Base-by-base conservation (phyloP, 2,797 vertebrate species). In the Gymnoscopelus microlampas region DNA sequence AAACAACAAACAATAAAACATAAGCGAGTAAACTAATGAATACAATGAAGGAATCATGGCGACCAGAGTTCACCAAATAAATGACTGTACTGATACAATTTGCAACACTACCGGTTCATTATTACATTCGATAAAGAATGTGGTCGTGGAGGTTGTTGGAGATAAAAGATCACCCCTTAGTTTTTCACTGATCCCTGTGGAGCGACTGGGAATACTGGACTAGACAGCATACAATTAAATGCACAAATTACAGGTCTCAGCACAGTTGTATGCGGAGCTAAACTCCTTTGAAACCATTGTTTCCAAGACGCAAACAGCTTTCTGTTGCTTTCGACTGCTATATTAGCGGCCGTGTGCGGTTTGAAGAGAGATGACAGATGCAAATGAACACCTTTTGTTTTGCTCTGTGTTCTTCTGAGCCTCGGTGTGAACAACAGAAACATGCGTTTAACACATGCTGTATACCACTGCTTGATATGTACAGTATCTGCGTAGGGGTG, bases 151-250 rank as follows among this genome's bases (percentile, higher is more conserved):
- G 50, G 81, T 54, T 63, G 39, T 29, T 12, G 12, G 26, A 65
- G n/a, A 68, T 71, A 60, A 51, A 66, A 80, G 48, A 78, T 76
- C 53, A 10, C 26, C 78, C 39, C 60, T 61, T 54, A 2, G 1
- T 73, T 70, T 62, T 11, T 13, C 3, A 49, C 66, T 64, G 47
- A 4, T 69, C 59, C 63, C 11, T 70, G 67, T 60, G 44, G 63
- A 56, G 63, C 69, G 73, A 73, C 70, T 9, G 26, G 24, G 55
- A 73, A 8, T 44, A 44, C 55, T 60, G 76, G 80, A 83, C 75
- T 51, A 48, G 87, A 78, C 82, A 87, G 64, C 73, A 29, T 85
- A 63, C 63, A 87, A 90, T 90, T 89, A 87, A 70, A 80, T 65
- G 66, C 65, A 69, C 76, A 86, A 89, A 90, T 88, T 85, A 79